Conservation (phyloP, 2,888 invertebrate species). For the Chaetogeoica ovagalla region DNA sequence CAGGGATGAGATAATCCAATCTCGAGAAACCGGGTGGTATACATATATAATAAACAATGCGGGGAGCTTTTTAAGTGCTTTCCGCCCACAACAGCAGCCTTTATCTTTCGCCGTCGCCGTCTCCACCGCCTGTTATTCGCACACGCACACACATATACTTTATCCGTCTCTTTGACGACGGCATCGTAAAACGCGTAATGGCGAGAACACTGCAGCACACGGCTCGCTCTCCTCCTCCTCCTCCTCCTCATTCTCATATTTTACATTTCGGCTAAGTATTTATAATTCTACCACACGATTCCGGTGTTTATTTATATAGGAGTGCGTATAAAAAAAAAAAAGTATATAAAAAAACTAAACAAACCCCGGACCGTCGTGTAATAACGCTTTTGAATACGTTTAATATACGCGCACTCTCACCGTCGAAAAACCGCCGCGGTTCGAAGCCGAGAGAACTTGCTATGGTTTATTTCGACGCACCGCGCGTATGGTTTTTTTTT, state of each 20-base stretch:
- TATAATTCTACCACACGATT: not conserved
- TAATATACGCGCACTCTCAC: not conserved
- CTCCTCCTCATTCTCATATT: not conserved
- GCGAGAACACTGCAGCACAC: conserved; percentile 22
- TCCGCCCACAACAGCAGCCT: conserved; percentile 47
- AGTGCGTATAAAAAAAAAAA: not conserved
- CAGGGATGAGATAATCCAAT: conserved; percentile 52
- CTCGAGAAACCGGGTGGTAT: conserved; percentile 50
- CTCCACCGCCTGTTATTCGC: not conserved
- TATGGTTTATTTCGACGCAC: not conserved
- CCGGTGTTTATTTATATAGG: conserved; percentile 10
- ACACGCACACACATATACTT: conserved; percentile 19
- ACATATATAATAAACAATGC: conserved; percentile 51
- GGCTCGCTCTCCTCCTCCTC: not conserved
- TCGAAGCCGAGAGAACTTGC: conserved; percentile 29
- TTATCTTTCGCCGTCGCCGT: conserved; percentile 22
- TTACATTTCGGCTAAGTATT: too few relatives aligned
- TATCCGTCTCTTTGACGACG: conserved; percentile 47
- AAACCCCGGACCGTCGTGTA: not conserved
- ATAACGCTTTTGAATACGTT: conserved; percentile 19
- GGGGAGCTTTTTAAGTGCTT: conserved; percentile 53
- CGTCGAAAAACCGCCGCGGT: not conserved
- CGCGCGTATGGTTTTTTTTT: too few relatives aligned
- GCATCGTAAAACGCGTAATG: conserved; percentile 41
- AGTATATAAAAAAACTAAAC: conserved; percentile 9